Percentiles rank a stretch among this genome's conserved stretches.
These are phyloP conservation scores for human DNA, from an alignment of 2,113 vertebrate genomes.

Conservation along the genomic window GRCh38 chr20:10729001-10729500, in stretches of 20 bases:
- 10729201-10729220: constrained; percentile 26
- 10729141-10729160: constrained; percentile 50
- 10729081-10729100: constrained; percentile 78
- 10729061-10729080: constrained; percentile 78
- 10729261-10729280: constrained; percentile 59
- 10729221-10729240: constrained; percentile 42
- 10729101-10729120: constrained; percentile 59
- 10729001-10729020: constrained; percentile 79
- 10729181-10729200: constrained; percentile 68
- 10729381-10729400: constrained; percentile 18
- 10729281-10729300: constrained; percentile 23
- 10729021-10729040: constrained; percentile 60
- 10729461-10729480: background rate
- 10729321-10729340: background rate
- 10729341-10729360: background rate
- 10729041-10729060: constrained; percentile 68
- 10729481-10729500: background rate
- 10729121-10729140: constrained; percentile 67
- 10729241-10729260: background rate
- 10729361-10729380: background rate
- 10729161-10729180: constrained; percentile 66
- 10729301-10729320: background rate
- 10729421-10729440: background rate
- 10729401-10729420: background rate
- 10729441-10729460: background rate